Percentiles rank a stretch among this genome's conserved stretches.
These are phyloP conservation scores for Plutomurus gul DNA, from an alignment of 1,140 invertebrate species.

Conservation along the genomic window DNA sequence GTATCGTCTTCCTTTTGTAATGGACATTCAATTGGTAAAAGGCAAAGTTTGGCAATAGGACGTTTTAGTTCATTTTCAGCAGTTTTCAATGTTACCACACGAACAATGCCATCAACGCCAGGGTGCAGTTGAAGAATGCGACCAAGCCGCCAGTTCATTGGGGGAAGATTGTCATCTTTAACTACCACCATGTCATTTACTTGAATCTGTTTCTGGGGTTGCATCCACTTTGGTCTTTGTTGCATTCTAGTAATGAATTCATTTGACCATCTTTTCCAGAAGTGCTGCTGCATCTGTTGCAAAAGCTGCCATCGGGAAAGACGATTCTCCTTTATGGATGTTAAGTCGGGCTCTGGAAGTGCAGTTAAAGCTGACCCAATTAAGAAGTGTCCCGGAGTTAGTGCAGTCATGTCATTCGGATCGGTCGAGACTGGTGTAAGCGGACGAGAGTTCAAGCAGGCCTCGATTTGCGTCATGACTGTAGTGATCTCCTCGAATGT, in stretches of 20 bases:
- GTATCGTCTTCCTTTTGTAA: too few species aligned
- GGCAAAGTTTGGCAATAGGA: too few species aligned
- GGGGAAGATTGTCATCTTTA: slow-evolving; percentile 53
- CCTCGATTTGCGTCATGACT: slow-evolving; percentile 31
- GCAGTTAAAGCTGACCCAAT: slow-evolving; percentile 52
- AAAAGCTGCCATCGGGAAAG: slow-evolving; percentile 17
- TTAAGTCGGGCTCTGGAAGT: slow-evolving; percentile 40
- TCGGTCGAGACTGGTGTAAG: slow-evolving; percentile 17
- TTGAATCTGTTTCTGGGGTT: slow-evolving; percentile 40
- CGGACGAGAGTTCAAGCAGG: slow-evolving; percentile 29
- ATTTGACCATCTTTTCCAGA: slow-evolving; percentile 53
- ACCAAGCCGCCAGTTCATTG: slow-evolving; percentile 55
- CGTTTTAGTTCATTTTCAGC: too few species aligned
- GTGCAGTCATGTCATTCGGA: slow-evolving; percentile 39
- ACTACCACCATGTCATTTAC: slow-evolving; percentile 49
- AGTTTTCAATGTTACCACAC: too few species aligned
- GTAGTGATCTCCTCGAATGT: slow-evolving; percentile 49
- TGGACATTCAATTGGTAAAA: too few species aligned
- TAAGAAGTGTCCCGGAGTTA: slow-evolving; percentile 54
- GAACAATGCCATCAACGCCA: slow-evolving; percentile 52
- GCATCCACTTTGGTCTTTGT: slow-evolving; percentile 17
- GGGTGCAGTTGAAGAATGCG: slow-evolving; percentile 54
- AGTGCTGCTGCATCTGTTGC: slow-evolving; percentile 36
- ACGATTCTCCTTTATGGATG: not conserved
- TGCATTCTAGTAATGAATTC: slow-evolving; percentile 35